Evolutionary conservation across 2,797 vertebrate genomes (phyloP).

Genomic region (Lacerta agilis): DNA sequence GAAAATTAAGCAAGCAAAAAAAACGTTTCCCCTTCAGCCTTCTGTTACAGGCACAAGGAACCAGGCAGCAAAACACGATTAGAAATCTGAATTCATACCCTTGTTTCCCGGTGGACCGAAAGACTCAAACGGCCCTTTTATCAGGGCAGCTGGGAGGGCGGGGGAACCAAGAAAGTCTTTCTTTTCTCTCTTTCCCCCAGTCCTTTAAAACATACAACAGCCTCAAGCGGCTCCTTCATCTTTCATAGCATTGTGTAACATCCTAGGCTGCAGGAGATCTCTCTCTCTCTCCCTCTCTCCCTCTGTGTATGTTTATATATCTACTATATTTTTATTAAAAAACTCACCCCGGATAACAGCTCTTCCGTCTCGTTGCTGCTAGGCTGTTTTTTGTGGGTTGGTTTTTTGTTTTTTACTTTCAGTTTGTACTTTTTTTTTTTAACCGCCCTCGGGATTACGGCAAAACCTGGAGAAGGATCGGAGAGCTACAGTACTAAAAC

Average conservation of each 20-base stretch:
- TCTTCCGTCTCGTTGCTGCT: background rate
- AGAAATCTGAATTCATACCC: background rate
- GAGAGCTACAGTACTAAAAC: background rate
- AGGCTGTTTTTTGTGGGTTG: background rate
- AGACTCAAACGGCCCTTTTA: background rate
- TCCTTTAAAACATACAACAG: background rate
- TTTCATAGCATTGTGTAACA: background rate
- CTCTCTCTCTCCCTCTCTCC: accelerated
- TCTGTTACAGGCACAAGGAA: background rate
- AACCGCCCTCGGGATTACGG: accelerated
- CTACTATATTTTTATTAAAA: background rate
- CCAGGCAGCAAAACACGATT: no score
- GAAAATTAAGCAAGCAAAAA: background rate
- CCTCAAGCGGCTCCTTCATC: background rate
- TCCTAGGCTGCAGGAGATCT: background rate
- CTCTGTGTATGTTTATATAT: no score
- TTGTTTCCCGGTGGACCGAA: no score
- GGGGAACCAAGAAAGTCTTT: background rate
- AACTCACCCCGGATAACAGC: constrained; percentile 52
- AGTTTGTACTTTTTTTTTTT: background rate
- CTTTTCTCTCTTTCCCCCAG: background rate
- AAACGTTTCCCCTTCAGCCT: background rate
- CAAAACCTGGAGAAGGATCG: background rate
- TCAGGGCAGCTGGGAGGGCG: background rate
- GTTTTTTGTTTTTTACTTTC: constrained; percentile 47